Conservation (phyloP, 2,797 vertebrate species). For the Ptychobarbus kaznakovi region DNA sequence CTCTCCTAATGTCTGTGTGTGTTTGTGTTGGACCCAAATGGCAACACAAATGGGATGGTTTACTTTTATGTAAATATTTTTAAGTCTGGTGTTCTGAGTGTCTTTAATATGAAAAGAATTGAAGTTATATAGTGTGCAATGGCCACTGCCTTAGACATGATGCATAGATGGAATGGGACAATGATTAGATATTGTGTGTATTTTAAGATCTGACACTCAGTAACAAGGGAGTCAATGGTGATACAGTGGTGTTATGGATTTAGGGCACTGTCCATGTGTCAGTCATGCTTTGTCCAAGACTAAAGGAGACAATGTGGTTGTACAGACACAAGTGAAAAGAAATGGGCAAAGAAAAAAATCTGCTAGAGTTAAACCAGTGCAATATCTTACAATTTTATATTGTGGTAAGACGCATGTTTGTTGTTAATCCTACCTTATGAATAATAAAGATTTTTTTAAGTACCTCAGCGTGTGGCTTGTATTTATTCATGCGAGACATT, state of each 20-base stretch:
- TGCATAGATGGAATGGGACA: slow-evolving; percentile 19
- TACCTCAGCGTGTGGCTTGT: background rate
- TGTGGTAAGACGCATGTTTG: slow-evolving; percentile 88
- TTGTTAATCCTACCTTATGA: slow-evolving; percentile 83
- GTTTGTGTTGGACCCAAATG: background rate
- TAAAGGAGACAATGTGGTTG: slow-evolving; percentile 5
- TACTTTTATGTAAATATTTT: slow-evolving; percentile 47
- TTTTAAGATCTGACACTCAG: slow-evolving; percentile 23
- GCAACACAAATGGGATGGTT: slow-evolving; percentile 26
- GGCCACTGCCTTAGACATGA: slow-evolving; percentile 45
- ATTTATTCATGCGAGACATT: slow-evolving; percentile 5
- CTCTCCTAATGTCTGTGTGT: slow-evolving; percentile 1
- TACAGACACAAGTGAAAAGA: slow-evolving; percentile 57
- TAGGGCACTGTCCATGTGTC: slow-evolving; percentile 45
- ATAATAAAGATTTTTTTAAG: slow-evolving; percentile 80
- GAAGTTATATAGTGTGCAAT: slow-evolving; percentile 27
- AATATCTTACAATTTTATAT: slow-evolving; percentile 88
- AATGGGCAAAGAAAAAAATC: slow-evolving; percentile 54
- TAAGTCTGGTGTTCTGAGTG: slow-evolving; percentile 19
- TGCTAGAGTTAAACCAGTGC: slow-evolving; percentile 80
- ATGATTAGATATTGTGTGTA: slow-evolving; percentile 38
- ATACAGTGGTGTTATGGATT: slow-evolving; percentile 18
- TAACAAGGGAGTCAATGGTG: slow-evolving; percentile 10
- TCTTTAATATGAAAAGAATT: slow-evolving; percentile 32
- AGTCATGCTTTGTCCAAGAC: slow-evolving; percentile 54